Conservation (phyloP, 2,113 vertebrate genomes). For the Catharus fuscescens region DNA sequence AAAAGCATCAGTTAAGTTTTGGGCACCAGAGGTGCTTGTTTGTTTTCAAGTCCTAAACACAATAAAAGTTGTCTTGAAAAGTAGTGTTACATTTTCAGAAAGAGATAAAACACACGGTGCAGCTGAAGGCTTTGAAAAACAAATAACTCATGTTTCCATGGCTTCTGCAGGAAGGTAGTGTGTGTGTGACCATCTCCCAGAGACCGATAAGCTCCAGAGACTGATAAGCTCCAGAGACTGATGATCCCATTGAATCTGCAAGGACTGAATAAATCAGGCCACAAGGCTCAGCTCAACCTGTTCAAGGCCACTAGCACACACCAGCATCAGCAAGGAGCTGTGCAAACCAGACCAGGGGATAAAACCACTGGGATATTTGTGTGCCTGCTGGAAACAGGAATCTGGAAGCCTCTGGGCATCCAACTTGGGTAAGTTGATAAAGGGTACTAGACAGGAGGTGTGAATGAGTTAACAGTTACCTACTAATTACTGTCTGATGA, state of each 20-base stretch:
- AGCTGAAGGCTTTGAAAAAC: neutral
- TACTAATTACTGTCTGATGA: neutral
- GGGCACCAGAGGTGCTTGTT: fast-evolving
- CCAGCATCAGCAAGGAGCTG: neutral
- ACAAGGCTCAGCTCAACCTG: neutral
- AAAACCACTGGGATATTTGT: neutral
- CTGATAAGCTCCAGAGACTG: fast-evolving
- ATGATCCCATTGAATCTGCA: neutral
- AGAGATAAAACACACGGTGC: neutral
- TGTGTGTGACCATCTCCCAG: neutral
- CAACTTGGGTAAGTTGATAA: neutral
- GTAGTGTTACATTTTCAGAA: neutral
- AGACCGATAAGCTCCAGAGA: neutral
- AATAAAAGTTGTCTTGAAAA: neutral
- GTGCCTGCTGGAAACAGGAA: neutral
- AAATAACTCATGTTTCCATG: neutral
- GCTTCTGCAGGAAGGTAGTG: neutral
- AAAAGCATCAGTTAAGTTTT: neutral
- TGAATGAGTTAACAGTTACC: neutral
- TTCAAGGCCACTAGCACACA: neutral
- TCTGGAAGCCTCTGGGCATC: neutral
- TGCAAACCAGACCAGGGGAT: neutral
- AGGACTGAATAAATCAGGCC: neutral
- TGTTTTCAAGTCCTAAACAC: neutral
- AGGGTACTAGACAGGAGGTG: fast-evolving